Evolutionary conservation across 2,888 invertebrate species (phyloP).

Genomic region (Stictocephala bisonia): DNA sequence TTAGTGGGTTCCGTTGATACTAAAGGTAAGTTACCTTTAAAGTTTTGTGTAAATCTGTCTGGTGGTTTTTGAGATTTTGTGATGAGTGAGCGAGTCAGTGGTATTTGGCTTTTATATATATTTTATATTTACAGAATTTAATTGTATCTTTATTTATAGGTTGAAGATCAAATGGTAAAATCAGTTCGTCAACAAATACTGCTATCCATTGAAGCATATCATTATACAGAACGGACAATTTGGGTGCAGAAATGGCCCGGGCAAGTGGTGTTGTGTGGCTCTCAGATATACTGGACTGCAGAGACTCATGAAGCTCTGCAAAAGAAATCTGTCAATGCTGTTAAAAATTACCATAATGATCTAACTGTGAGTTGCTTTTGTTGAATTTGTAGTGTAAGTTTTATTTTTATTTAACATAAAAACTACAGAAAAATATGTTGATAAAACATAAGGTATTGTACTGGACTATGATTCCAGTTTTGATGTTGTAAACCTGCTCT

Average conservation of each 20-base stretch:
- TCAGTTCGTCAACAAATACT: slow-evolving; percentile 77
- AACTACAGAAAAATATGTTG: too few species aligned
- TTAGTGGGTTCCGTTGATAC: too few species aligned
- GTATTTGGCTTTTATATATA: not conserved
- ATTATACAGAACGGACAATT: slow-evolving; percentile 68
- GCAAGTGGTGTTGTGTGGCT: slow-evolving; percentile 82
- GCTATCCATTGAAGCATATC: slow-evolving; percentile 75
- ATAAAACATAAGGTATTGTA: too few species aligned
- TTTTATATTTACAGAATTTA: not conserved
- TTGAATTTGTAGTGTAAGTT: too few species aligned
- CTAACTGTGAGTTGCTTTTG: slow-evolving; percentile 64
- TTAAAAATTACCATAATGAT: slow-evolving; percentile 69
- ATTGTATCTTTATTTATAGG: slow-evolving; percentile 66
- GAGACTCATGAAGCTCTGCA: slow-evolving; percentile 79
- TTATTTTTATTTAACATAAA: too few species aligned
- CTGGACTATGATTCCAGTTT: too few species aligned
- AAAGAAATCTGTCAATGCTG: slow-evolving; percentile 69
- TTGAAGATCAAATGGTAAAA: slow-evolving; percentile 83
- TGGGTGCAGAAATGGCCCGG: slow-evolving; percentile 87
- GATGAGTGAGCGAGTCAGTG: too few species aligned
- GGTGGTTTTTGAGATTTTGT: too few species aligned
- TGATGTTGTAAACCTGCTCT: too few species aligned
- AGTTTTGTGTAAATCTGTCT: not conserved
- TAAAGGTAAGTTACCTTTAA: not conserved
- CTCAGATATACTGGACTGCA: slow-evolving; percentile 86